Base-by-base conservation (phyloP, 2,797 vertebrate species). In the Centroberyx gerrardi region DNA sequence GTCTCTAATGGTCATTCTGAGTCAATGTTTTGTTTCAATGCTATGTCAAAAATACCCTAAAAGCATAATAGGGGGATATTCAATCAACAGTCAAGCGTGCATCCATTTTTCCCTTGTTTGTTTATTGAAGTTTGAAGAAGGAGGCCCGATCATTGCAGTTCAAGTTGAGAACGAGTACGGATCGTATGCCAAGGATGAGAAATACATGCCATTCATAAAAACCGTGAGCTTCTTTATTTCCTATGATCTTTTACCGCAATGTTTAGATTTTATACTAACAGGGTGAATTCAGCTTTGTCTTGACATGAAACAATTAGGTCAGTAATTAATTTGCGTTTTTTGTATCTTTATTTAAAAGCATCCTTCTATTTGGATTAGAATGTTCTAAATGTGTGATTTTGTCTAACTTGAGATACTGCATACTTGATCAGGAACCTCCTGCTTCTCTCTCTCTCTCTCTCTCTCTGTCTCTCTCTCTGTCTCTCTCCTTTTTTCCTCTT, bases 121-220 rank as follows among this genome's bases (percentile, higher is more conserved):
- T 8, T 63, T 36, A 53, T 71, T 74, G 10, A 80, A 99, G 98
- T 98, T 96, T 93, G 93, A 95, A 87, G 94, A 86, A 1, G 96
- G 98, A 49, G 97, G 97, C 1, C 96, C 97, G 31, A 93, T 99
- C 86, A 97, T 98, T 56, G 98, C 97, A 0, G 90, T 99, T 58
- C 97, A 99, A 79, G 95, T 99, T 71, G 97, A 99, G 88, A 99
- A 99, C 2, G 97, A 99, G 58, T 99, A 99, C 0, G 98, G 98
- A 4, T 97, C 97, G 29, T 98, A 96, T 18, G 94, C 95, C 74
- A 96, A 94, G 91, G 97, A 99, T 81, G 89, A 93, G 0, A 80
- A 93, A 31, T 99, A 97, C 89, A 95, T 99, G 96, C 76, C 89
- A 1, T 97, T 96, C 38, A 80, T 97, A 74, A 97, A 95, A 90